Conservation (phyloP, 2,888 invertebrate species). For the Osmoderma eremita region DNA sequence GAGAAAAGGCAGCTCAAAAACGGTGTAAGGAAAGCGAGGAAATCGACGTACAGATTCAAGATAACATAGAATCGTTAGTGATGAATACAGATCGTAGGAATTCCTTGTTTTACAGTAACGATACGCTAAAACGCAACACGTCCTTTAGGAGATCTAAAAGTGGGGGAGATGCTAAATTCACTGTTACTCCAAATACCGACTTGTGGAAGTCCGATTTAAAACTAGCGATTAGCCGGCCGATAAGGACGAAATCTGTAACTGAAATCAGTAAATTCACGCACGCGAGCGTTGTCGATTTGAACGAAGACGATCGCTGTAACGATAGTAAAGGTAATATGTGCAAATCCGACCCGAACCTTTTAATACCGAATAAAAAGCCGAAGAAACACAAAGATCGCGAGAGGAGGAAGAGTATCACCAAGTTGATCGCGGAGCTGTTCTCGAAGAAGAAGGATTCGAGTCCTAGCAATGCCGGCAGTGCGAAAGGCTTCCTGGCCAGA, state of each 20-base stretch:
- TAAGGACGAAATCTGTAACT: slow-evolving; percentile 58
- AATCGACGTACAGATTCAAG: slow-evolving; percentile 52
- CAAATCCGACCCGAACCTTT: slow-evolving; percentile 62
- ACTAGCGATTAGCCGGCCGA: slow-evolving; percentile 1
- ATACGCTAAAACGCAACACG: slow-evolving; percentile 57
- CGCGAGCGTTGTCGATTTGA: slow-evolving; percentile 11
- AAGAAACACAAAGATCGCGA: slow-evolving; percentile 74
- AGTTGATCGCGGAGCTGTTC: slow-evolving; percentile 85
- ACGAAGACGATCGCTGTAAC: slow-evolving; percentile 7
- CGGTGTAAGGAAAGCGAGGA: slow-evolving; percentile 50
- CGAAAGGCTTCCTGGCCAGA: slow-evolving; percentile 67
- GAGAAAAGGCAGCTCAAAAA: slow-evolving; percentile 60
- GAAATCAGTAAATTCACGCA: slow-evolving; percentile 51
- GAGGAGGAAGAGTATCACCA: slow-evolving; percentile 83
- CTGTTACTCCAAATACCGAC: slow-evolving; percentile 43
- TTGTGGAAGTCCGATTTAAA: slow-evolving; percentile 38
- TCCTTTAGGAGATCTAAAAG: slow-evolving; percentile 58
- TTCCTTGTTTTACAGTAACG: slow-evolving; percentile 58
- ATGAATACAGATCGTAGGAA: slow-evolving; percentile 56
- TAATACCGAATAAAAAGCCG: slow-evolving; percentile 58
- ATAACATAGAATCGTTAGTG: slow-evolving; percentile 55
- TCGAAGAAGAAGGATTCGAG: slow-evolving; percentile 70
- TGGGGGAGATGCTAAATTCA: slow-evolving; percentile 53
- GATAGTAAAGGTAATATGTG: slow-evolving; percentile 52
- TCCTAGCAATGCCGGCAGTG: slow-evolving; percentile 55